Conservation (phyloP, 2,888 invertebrate species). For the Rapana venosa region DNA sequence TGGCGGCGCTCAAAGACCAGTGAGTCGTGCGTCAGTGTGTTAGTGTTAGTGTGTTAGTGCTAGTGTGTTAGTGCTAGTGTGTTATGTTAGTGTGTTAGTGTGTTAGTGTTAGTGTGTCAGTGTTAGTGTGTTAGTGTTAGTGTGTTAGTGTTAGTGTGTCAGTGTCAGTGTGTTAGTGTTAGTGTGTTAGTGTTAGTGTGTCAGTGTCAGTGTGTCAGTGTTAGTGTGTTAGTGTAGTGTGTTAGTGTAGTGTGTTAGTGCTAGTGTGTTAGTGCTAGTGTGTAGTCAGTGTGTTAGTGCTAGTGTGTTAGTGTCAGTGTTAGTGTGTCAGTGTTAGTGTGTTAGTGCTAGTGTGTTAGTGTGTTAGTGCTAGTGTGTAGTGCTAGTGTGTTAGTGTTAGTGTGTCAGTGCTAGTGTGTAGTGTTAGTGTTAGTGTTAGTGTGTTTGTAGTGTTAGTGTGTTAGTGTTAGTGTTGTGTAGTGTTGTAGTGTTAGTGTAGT, state of each 20-base stretch:
- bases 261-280: too few relatives aligned
- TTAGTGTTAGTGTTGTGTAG: too few relatives aligned
- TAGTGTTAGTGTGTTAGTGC: background rate
- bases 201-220: conserved; percentile 8
- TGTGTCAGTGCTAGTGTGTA: too few relatives aligned
- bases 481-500: too few relatives aligned
- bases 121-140: background rate
- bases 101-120: conserved; percentile 3
- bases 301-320: too few relatives aligned
- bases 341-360: too few relatives aligned
- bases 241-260: background rate
- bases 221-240: background rate
- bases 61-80: background rate
- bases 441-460: background rate
- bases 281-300: too few relatives aligned
- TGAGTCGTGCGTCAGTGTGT: conserved; percentile 72
- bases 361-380: too few relatives aligned
- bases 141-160: too few relatives aligned
- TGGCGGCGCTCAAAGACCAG: conserved; percentile 90
- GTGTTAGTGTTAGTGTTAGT: background rate
- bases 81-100: background rate
- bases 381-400: too few relatives aligned
- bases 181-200: background rate
- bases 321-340: background rate
- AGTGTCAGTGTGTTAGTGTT: background rate